Conservation (phyloP, 2,888 invertebrate genomes). For the Stenodera caucasica region DNA sequence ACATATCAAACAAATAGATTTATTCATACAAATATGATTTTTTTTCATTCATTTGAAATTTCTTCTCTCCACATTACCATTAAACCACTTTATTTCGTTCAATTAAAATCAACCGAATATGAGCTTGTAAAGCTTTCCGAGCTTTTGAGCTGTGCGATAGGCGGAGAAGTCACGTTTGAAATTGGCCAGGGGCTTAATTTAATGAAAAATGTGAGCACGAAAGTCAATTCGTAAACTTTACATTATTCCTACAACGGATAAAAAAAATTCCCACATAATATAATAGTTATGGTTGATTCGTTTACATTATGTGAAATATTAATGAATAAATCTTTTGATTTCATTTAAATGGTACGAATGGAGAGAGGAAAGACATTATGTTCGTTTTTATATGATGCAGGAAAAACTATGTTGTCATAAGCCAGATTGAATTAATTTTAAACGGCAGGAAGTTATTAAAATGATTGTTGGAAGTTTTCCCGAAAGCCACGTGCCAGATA, state of each 20-base stretch:
- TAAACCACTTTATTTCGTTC: background rate
- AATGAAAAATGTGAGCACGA: background rate
- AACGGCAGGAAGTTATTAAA: too few relatives aligned
- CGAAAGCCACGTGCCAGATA: background rate
- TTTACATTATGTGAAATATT: background rate
- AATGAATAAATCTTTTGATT: background rate
- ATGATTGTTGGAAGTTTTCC: too few relatives aligned
- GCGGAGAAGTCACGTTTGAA: background rate
- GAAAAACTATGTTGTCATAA: too few relatives aligned
- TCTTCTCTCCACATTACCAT: too few relatives aligned
- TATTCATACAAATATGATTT: too few relatives aligned
- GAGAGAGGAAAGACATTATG: too few relatives aligned
- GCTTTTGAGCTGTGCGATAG: background rate
- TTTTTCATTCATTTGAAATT: too few relatives aligned
- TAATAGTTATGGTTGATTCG: background rate
- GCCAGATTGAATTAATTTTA: too few relatives aligned
- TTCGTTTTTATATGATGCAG: too few relatives aligned
- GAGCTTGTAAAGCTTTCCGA: background rate
- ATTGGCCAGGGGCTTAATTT: background rate
- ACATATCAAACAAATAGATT: too few relatives aligned
- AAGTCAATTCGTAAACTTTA: background rate
- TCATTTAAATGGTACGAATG: background rate
- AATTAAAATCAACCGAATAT: conserved; percentile 4
- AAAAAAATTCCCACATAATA: background rate
- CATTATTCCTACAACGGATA: background rate